These are phyloP conservation scores for Phalloptychus januarius DNA, from an alignment of 2,797 vertebrate species.

Conservation along the genomic window DNA sequence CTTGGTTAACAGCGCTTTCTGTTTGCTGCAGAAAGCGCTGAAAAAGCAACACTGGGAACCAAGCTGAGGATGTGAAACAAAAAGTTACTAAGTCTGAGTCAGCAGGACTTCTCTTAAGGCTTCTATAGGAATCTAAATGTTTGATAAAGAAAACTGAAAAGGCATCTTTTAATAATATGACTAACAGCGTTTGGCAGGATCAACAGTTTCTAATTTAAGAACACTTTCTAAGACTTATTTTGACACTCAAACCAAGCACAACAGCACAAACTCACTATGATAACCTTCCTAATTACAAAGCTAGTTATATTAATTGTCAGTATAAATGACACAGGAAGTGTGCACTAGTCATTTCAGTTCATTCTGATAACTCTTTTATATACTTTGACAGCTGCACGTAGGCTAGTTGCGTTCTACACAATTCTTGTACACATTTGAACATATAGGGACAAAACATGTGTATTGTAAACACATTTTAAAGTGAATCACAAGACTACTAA, in stretches of 20 bases:
- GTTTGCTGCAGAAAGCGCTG: background rate
- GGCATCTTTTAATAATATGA: background rate
- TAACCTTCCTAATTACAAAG: background rate
- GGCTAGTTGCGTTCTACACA: background rate
- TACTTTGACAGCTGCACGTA: background rate
- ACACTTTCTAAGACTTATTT: background rate
- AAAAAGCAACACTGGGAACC: background rate
- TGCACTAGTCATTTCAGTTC: background rate
- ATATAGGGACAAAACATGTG: background rate
- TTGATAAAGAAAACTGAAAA: background rate
- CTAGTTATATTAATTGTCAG: background rate
- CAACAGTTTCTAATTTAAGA: background rate
- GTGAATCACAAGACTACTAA: background rate
- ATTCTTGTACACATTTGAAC: background rate
- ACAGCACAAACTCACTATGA: background rate
- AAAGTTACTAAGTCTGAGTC: slow-evolving; percentile 11
- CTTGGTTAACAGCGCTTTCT: too few relatives aligned
- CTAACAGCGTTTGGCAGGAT: background rate
- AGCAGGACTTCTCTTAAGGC: slow-evolving; percentile 1
- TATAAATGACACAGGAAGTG: background rate
- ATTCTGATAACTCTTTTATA: background rate
- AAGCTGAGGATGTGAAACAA: slow-evolving; percentile 37
- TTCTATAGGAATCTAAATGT: background rate
- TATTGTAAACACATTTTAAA: background rate
- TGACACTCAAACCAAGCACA: background rate